Evolutionary conservation across 2,797 vertebrate species (phyloP), one percentile per base, ranked within the genome.

Genomic region (Melanotaenia maccullochi): DNA sequence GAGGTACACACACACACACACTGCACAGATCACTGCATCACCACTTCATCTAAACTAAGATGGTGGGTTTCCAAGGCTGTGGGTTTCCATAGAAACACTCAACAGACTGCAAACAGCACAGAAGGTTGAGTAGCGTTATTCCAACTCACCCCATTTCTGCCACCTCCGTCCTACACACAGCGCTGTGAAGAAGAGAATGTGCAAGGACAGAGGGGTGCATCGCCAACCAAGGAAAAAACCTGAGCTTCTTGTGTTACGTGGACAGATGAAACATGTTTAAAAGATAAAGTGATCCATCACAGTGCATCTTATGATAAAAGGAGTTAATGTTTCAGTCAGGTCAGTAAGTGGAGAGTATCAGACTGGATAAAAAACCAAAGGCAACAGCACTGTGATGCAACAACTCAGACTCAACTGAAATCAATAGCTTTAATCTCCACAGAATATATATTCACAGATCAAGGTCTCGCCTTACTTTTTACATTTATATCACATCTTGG

Each of bases 21-120:
- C 72, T 70, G 77, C 69, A 68, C 65, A 79, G 70, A 81, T 68
- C 78, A 40, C 75, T 58, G 82, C 83, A 84, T 85, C 83, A 68
- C 85, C 78, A 67, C 73, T 87, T 91, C 88, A 88, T 88, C 87
- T 91, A 85, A 86, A 90, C 30, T 49, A 85, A 74, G 89, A 85
- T 77, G 75, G 55, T 85, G 82, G 75, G 81, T 86, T 90, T 88
- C 75, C 71, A 87, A 88, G 85, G 85, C 85, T 86, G 69, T 68
- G 76, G 22, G 90, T 93, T 91, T 80, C 89, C 84, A 93, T 92
- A 71, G 91, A 88, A 92, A 93, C 92, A 73, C 60, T 80, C 74
- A 75, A 83, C 54, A 55, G 79, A 86, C 75, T 83, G 28, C 81
- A 80, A 83, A 85, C 80, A 73, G 87, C 84, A 79, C 78, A 83